Base-by-base conservation (phyloP, 2,797 vertebrate genomes). In the Semotilus atromaculatus region DNA sequence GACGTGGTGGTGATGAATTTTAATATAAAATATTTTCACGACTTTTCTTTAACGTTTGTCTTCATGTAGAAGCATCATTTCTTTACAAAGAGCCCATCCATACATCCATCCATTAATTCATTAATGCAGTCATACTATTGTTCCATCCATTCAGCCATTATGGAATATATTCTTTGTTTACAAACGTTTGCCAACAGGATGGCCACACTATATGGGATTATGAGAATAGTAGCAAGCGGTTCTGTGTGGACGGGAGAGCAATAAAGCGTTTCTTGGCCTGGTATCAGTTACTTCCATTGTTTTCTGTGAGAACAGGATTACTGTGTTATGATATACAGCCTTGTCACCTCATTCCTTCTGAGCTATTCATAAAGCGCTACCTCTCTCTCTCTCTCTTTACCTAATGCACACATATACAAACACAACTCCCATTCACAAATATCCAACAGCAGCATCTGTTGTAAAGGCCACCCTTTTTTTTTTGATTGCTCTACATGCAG, bases 281-380 rank as follows among this genome's bases (percentile, higher is more conserved):
- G 58, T 45, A 86, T 82, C 43, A 45, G 60, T 53, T 43, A 38
- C 48, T 75, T 81, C 81, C 34, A 38, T 81, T 78, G 72, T 81
- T 77, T 85, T 80, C 75, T 51, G 78, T 86, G 71, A 43, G 51
- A 89, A 87, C 73, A 62, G 78, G 73, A 81, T 88, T 84, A 83
- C 87, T 88, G 26, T 88, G 36, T 18, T 75, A 48, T 89, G 88
- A 88, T 87, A 48, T 78, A 84, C 75, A 86, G 48, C 38, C 83
- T 71, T 88, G 83, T 86, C 81, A 85, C 3, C 36, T 76, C 48
- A 72, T 71, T 80, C 74, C 21, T 67, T 88, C 26, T 13, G 64
- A 62, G 58, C 74, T 72, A 58, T 88, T 81, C 55, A 76, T 67
- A 66, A 80, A 74, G 43, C 7, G 3, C 29, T 48, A 45, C 38